phyloP scores from a whole-genome alignment of 2,888 invertebrate genomes.

The Drosophila mimetica region DNA sequence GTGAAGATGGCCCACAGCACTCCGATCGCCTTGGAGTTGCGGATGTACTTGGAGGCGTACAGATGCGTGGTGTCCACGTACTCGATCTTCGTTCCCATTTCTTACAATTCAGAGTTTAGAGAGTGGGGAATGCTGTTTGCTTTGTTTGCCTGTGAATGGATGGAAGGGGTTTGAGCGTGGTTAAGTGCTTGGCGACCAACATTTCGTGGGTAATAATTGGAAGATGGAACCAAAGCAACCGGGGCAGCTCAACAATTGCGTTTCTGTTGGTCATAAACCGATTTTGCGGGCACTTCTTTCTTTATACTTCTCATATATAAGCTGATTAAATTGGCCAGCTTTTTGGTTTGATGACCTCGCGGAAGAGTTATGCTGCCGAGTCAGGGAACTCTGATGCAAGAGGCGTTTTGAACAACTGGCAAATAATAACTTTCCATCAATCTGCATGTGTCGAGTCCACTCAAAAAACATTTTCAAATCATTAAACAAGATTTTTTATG shows the following conservation, averaged over 20 bases:
- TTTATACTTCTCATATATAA: constrained; percentile 49
- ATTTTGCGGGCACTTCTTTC: constrained; percentile 15
- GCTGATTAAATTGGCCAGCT: constrained; percentile 66
- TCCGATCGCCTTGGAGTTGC: constrained; percentile 97
- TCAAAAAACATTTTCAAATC: constrained; percentile 43
- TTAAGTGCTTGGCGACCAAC: constrained; percentile 46
- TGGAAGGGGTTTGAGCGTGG: constrained; percentile 34
- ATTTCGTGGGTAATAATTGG: constrained; percentile 37
- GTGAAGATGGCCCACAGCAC: constrained; percentile 99
- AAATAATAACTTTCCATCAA: constrained; percentile 28
- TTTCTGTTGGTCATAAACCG: constrained; percentile 61
- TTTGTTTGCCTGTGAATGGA: constrained; percentile 50
- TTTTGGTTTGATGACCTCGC: constrained; percentile 74
- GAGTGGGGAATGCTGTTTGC: constrained; percentile 26
- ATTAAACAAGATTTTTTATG: constrained; percentile 46
- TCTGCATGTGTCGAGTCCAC: constrained; percentile 36
- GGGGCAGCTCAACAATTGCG: constrained; percentile 23
- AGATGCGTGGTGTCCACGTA: constrained; percentile 96
- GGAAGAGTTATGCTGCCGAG: constrained; percentile 35
- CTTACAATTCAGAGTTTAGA: constrained; percentile 3
- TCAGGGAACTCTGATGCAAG: constrained; percentile 37
- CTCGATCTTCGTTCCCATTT: constrained; percentile 95
- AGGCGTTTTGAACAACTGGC: background rate
- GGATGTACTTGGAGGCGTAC: constrained; percentile 95
- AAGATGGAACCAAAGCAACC: constrained; percentile 32